A percentile compares a stretch with the other conserved stretches of the same genome.
Evolutionary conservation across 1,140 invertebrate genomes (phyloP).

Genomic region (Drosophila eugracilis): DNA sequence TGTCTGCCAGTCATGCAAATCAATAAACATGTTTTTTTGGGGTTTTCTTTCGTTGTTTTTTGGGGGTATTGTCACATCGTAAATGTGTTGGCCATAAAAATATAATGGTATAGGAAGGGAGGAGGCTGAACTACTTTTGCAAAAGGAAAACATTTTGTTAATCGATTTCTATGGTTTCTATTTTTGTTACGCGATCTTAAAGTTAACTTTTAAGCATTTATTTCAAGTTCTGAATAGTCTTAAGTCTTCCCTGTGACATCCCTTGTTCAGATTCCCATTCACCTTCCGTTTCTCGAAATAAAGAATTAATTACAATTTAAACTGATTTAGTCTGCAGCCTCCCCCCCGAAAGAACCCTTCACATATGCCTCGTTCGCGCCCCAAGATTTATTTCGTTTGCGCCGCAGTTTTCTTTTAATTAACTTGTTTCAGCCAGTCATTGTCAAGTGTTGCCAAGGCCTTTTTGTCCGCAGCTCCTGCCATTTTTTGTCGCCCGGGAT

Average conservation of each 20-base stretch:
- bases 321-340: slow-evolving; percentile 41
- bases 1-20: slow-evolving; percentile 30
- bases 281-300: slow-evolving; percentile 28
- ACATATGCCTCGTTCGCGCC: slow-evolving; percentile 3
- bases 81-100: slow-evolving; percentile 46
- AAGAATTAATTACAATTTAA: slow-evolving; percentile 77
- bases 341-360: not conserved
- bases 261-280: not conserved
- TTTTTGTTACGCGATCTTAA: too few relatives aligned
- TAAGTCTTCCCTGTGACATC: too few relatives aligned
- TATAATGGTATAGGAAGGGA: slow-evolving; percentile 5
- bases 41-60: slow-evolving; percentile 21
- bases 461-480: slow-evolving; percentile 16
- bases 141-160: not conserved
- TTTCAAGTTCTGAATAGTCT: not conserved
- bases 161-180: not conserved
- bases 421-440: slow-evolving; percentile 77
- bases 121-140: not conserved
- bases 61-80: slow-evolving; percentile 71
- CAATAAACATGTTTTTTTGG: slow-evolving; percentile 35
- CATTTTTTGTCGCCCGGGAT: slow-evolving; percentile 49
- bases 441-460: slow-evolving; percentile 77
- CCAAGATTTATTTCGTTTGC: slow-evolving; percentile 75
- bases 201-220: not conserved
- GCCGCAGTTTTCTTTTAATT: slow-evolving; percentile 81